phyloP scores from a whole-genome alignment of 2,888 invertebrate species.

The Barypeithes pellucidus region DNA sequence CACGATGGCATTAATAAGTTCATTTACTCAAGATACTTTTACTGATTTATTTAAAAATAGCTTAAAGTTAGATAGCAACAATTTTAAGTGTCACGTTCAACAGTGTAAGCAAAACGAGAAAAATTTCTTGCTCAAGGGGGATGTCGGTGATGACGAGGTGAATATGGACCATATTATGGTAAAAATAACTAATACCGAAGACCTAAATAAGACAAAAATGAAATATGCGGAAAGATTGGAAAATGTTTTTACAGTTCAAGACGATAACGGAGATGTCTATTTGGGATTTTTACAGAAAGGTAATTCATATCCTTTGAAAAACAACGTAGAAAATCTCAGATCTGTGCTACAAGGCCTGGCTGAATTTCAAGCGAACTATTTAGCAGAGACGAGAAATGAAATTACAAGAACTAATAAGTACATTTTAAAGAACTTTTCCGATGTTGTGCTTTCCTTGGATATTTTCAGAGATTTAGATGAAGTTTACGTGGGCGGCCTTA shows the following conservation, averaged over 20 bases:
- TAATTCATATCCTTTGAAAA: background rate
- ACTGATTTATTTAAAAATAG: constrained; percentile 9
- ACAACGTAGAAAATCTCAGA: background rate
- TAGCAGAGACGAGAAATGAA: background rate
- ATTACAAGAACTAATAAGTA: background rate
- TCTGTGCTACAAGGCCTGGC: background rate
- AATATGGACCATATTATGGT: background rate
- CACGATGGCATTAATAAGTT: background rate
- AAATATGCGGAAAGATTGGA: background rate
- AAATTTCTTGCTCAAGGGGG: background rate
- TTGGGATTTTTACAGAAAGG: constrained; percentile 15
- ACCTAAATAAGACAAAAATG: background rate
- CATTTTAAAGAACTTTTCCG: background rate
- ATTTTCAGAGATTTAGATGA: background rate
- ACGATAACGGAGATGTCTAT: background rate
- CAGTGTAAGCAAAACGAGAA: background rate
- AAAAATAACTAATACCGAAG: background rate
- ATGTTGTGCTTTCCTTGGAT: background rate
- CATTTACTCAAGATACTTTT: background rate
- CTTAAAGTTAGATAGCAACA: background rate
- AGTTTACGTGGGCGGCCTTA: background rate
- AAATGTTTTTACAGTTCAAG: constrained; percentile 5
- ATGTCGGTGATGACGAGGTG: background rate
- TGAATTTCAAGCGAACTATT: background rate
- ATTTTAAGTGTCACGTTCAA: background rate